A percentile compares a stretch with the other conserved stretches of the same genome.
Conservation (phyloP, 2,888 invertebrate genomes). For the Patella caerulea region DNA sequence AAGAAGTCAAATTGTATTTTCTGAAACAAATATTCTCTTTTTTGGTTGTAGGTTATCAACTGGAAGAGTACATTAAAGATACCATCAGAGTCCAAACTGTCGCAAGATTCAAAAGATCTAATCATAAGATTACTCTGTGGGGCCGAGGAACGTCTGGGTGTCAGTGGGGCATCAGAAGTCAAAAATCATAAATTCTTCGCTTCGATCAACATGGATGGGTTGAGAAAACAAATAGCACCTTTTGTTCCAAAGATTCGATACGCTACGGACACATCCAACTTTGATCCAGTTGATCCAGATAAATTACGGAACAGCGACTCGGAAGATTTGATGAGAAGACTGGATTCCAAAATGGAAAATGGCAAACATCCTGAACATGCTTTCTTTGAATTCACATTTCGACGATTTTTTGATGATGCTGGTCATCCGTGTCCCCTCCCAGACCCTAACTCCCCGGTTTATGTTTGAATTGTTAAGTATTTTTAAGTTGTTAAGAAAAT, state of each 20-base stretch:
- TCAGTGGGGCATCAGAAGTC: conserved; percentile 90
- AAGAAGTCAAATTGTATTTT: neutral
- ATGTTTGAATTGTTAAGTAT: conserved; percentile 41
- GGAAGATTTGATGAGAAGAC: conserved; percentile 47
- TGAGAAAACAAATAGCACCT: conserved; percentile 90
- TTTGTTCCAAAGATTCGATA: conserved; percentile 94
- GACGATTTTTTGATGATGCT: conserved; percentile 90
- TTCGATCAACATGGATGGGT: conserved; percentile 89
- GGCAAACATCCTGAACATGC: conserved; percentile 86
- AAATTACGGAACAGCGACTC: conserved; percentile 59
- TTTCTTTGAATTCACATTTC: conserved; percentile 99
- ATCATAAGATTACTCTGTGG: conserved; percentile 92
- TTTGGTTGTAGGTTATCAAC: conserved; percentile 86
- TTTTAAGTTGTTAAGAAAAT: no score
- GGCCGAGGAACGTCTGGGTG: conserved; percentile 89
- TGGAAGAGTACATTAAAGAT: conserved; percentile 94
- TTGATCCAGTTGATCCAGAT: conserved; percentile 59
- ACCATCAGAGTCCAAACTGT: conserved; percentile 88
- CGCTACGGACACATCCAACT: conserved; percentile 94
- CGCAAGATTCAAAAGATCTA: conserved; percentile 89
- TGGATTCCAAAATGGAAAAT: no score
- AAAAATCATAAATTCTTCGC: conserved; percentile 93
- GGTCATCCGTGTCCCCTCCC: conserved; percentile 62
- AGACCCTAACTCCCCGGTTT: conserved; percentile 52
- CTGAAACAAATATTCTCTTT: conserved; percentile 13